A percentile compares a stretch with the other conserved stretches of the same genome.
phyloP scores from a whole-genome alignment of 2,113 vertebrate genomes.

The Catagonus wagneri region DNA sequence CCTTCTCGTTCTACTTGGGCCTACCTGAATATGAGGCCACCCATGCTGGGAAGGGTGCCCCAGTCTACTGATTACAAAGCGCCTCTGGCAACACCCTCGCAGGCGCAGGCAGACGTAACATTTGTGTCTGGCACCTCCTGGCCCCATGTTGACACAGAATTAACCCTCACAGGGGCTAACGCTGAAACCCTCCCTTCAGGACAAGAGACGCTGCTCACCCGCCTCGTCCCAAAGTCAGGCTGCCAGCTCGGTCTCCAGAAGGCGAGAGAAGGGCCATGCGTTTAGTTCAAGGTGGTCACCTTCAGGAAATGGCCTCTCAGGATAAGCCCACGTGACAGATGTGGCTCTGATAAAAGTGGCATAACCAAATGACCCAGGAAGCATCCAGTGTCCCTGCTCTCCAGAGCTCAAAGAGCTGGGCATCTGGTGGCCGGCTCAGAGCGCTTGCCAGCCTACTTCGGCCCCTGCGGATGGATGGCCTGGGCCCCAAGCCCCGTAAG shows the following conservation, averaged over 20 bases:
- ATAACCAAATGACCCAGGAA: background rate
- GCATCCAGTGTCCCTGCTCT: background rate
- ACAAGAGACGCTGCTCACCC: background rate
- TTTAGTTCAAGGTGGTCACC: background rate
- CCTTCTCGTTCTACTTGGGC: background rate
- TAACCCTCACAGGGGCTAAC: background rate
- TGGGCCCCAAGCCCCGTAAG: background rate
- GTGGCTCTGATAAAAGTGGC: background rate
- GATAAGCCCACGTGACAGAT: background rate
- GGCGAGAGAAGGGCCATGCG: background rate
- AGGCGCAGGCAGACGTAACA: background rate
- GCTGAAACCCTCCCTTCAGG: background rate
- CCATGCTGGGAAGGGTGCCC: too few relatives aligned
- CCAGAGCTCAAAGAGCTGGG: background rate
- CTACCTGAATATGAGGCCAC: background rate
- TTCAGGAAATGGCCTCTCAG: background rate
- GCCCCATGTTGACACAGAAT: background rate
- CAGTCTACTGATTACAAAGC: background rate
- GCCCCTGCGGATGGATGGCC: background rate
- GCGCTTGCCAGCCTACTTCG: background rate
- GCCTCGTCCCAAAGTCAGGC: background rate
- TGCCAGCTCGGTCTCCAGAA: background rate
- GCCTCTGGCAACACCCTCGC: background rate
- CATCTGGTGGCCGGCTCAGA: background rate
- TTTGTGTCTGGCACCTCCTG: background rate